Base-by-base conservation (phyloP, 1,140 invertebrate species). In the Solenopsis fugax region DNA sequence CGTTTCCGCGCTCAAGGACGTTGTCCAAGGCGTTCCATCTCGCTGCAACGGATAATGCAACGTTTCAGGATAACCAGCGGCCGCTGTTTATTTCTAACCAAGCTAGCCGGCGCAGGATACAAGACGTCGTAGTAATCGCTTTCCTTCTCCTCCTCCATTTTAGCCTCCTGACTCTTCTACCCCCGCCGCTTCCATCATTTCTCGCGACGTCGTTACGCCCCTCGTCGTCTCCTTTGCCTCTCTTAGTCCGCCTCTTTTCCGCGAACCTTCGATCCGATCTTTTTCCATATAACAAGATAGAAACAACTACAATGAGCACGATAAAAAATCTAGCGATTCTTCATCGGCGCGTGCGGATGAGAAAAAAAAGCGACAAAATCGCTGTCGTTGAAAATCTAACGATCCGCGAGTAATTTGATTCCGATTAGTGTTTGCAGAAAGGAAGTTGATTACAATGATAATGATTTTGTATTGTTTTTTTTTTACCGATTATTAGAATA, bases 41-140 rank as follows among this genome's bases (percentile, higher is more conserved):
- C 94, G 95, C 92, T 95, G 94, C 90, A 93, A 94, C 93, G 94
- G 94, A 95, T 95, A 95, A 95, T 95, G 88, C 92, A 92, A 90
- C 90, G 93, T 94, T 93, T 90, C 93, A 94, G 93, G 93, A 94
- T 92, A 93, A 94, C 88, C 92, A 88, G 86, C 72, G 92, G 90
- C 82, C 89, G 88, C 85, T 91, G 89, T 91, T 94, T 92, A 91
- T 92, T 90, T 82, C 87, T 89, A 89, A 91, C 80, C 89, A 16
- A 75, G 48, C 71, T 65, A 77, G 60, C 71, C 41, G 80, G 60
- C 76, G 73, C 52, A 88, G 88, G 78, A 90, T 87, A 54, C 67
- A 21, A 48, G 29, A 24, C 73, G 65, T 75, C 85, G 88, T 58
- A 71, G 77, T 90, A 89, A 89, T 89, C 88, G 77, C 85, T 90